Base-by-base conservation (phyloP, 2,113 vertebrate genomes). In the Ceyx melanurus region DNA sequence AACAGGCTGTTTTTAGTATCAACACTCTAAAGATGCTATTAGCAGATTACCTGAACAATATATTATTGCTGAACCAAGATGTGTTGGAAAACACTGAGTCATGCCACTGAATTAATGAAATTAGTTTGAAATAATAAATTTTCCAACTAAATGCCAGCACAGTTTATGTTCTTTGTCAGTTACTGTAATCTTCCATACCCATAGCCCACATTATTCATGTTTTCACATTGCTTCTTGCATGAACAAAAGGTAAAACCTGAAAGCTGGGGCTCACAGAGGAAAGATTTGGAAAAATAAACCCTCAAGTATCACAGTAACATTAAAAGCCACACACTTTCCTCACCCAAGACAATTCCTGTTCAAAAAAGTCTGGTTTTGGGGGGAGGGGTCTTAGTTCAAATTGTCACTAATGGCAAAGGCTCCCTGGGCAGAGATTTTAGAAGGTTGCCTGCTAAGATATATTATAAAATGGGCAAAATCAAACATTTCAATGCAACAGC, bases 31-130 rank as follows among this genome's bases (percentile, higher is more conserved):
- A 82, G 46, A 82, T 45, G 64, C 75, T 93, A 93, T 87, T 94
- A 91, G 91, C 60, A 93, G 84, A 90, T 91, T 94, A 87, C 64
- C 72, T 42, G 12, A 89, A 68, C 74, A 79, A 84, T 82, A 82
- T 75, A 76, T 90, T 94, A 88, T 58, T 86, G 81, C 83, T 79
- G 71, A 90, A 86, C 42, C 43, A 62, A 76, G 81, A 79, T 31
- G 29, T 21, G 17, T 43, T 87, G 57, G 48, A 90, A 94, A 90
- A 60, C 79, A 94, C 71, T 46, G 62, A 93, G 58, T 93, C 94
- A 93, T 90, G 42, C 46, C 43, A 60, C 53, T 81, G 62, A 93
- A 86, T 86, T 94, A 88, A 90, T 85, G 45, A 89, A 90, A 90
- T 75, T 93, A 53, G 58, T 65, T 82, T 85, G 78, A 90, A 96